Base-by-base conservation (phyloP, 2,888 invertebrate species). In the Chouioia cunea region DNA sequence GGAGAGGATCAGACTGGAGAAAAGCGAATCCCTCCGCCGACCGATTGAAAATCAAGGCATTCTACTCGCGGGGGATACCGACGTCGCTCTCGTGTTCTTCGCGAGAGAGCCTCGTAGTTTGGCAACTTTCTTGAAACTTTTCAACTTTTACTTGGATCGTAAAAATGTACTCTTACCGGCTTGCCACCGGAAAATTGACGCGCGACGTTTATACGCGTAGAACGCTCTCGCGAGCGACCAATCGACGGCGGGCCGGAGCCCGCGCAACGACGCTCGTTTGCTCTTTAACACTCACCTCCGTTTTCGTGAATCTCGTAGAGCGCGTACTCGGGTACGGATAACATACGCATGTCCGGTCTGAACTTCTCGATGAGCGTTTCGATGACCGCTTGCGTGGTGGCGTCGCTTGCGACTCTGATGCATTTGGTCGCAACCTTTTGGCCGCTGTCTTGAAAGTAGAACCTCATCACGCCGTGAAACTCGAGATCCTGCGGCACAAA, bases 341-440 rank as follows among this genome's bases (percentile, higher is more conserved):
- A 87, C 98, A 99, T 99, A 77, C 97, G 91, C 97, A 99, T 97
- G 88, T 99, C 99, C 20, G 99, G 99, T 82, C 99, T 93, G 89
- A 99, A 99, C 88, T 99, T 99, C 88, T 99, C 99, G 79, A 99
- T 96, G 76, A 99, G 89, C 10, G 97, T 98, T 85, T 95, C 96
- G 86, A 99, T 97, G 77, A 99, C 98, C 85, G 97, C 97, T 85
- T 93, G 92, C 75, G 97, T 96, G 52, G 97, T 97, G 58, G 99
- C 99, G 78, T 97, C 96, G 72, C 97, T 97, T 60, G 98, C 95
- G 60, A 99, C 99, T 68, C 99, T 92, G 79, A 99, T 97, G 87
- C 99, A 99, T 88, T 99, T 99, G 57, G 99, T 99, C 66, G 98
- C 97, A 73, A 99, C 97, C 88, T 98, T 98, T 87, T 97, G 97